Evolutionary conservation across 2,113 vertebrate species (phyloP), one percentile per base, ranked within the genome.

Genomic region (Xenus cinereus): DNA sequence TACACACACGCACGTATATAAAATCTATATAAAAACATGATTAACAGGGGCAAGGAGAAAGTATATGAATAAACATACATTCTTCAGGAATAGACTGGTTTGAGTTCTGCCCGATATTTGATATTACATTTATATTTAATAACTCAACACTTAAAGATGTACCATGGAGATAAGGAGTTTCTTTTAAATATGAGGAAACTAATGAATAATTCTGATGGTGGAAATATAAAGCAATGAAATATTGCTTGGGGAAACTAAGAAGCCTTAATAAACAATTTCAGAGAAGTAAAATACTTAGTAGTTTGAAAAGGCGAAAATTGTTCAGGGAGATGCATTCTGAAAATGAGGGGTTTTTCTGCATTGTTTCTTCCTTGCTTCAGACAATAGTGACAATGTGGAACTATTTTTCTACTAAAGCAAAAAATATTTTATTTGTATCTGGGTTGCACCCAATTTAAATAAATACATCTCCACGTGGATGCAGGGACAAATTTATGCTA

Each of bases 161-260:
- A 22, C 37, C 9, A 7, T 33, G 22, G 63, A 2, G 3, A 43
- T 57, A 57, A 56, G 10, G 3, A 45, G 2, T 7, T 79, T 87
- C 23, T 37, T 91, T 75, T 23, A 19, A 75, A 35, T 79, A 54
- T 28, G 28, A 67, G 56, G 43, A 92, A 83, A 20, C 33, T 90
- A 59, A 89, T 79, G 64, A 95, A 84, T 84, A 95, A 91, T 93
- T 93, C 89, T 39, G 57, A 78, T 39, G 6, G 46, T 72, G n/a
- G 53, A 81, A 94, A 68, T 71, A 66, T n/a, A 62, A 89, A 90
- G 26, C 2, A 11, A 54, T 81, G 14, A 73, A 93, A 78, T 72
- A 77, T 74, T 96, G 24, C 86, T 86, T 84, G 41, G 51, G 45
- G 56, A 80, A 66, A 51, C 7, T 69, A 76, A 66, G 54, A 10